phyloP scores from a whole-genome alignment of 2,113 vertebrate genomes.

The Thermophis baileyi region DNA sequence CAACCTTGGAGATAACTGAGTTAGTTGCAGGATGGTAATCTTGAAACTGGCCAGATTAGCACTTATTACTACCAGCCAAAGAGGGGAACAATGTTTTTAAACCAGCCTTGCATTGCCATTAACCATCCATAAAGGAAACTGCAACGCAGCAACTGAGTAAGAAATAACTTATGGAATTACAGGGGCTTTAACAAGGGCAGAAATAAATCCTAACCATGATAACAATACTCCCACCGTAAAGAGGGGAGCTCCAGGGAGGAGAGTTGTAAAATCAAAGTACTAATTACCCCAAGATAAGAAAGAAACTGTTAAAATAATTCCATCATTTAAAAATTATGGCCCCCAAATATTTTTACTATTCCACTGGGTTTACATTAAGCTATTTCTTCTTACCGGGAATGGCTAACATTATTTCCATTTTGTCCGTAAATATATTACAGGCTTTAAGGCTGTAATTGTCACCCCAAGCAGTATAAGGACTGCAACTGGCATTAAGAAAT shows the following conservation, averaged over 20 bases:
- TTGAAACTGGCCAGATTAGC: conserved; percentile 41
- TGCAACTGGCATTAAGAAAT: conserved; percentile 7
- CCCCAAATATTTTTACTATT: conserved; percentile 34
- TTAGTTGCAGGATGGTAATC: conserved; percentile 16
- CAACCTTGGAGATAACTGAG: neutral
- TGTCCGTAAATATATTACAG: neutral
- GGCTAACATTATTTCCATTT: neutral
- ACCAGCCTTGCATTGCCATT: neutral
- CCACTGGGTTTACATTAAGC: neutral
- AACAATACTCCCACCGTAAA: neutral
- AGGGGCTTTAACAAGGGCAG: conserved; percentile 48
- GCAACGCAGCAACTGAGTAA: conserved; percentile 40
- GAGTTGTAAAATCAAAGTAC: conserved; percentile 37
- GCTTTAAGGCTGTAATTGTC: conserved; percentile 7
- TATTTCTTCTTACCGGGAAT: conserved; percentile 8
- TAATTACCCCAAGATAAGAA: conserved; percentile 41
- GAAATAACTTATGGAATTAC: conserved; percentile 38
- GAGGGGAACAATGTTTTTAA: neutral
- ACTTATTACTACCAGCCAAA: conserved; percentile 8
- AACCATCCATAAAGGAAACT: conserved; percentile 10
- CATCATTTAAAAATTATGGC: conserved; percentile 33
- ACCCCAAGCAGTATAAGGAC: neutral
- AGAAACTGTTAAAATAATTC: conserved; percentile 26
- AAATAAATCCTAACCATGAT: conserved; percentile 33
- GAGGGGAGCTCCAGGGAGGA: neutral